phyloP scores from a whole-genome alignment of 1,140 invertebrate species.

The Apocrypta bakeri region DNA sequence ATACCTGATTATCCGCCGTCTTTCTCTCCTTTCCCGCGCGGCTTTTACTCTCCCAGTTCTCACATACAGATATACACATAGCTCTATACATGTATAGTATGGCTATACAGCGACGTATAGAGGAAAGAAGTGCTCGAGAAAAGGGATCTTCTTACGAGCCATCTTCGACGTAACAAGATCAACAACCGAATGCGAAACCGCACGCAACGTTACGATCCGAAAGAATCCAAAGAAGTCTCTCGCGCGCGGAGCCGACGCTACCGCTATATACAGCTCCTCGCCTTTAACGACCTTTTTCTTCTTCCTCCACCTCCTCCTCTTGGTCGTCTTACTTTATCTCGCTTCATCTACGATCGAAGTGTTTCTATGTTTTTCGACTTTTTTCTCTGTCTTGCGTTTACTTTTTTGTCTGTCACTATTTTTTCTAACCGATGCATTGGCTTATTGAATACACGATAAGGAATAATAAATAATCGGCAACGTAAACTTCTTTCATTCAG shows the following conservation, averaged over 20 bases:
- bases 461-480: too few species aligned
- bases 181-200: constrained; percentile 58
- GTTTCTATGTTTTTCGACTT: constrained; percentile 41
- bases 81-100: background rate
- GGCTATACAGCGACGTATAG: background rate
- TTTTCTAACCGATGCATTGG: background rate
- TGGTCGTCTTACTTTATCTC: constrained; percentile 57
- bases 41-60: background rate
- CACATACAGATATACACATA: background rate
- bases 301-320: constrained; percentile 45
- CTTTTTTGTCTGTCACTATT: constrained; percentile 2
- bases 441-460: too few species aligned
- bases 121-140: background rate
- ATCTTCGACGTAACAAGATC: constrained; percentile 44
- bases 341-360: constrained; percentile 55
- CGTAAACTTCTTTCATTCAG: too few species aligned
- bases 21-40: constrained; percentile 36
- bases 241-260: background rate
- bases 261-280: constrained; percentile 27
- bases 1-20: constrained; percentile 22
- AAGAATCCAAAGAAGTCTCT: constrained; percentile 52
- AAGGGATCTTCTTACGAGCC: constrained; percentile 27
- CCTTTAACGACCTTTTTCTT: constrained; percentile 49
- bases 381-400: background rate
- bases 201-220: constrained; percentile 52